Evolutionary conservation across 1,140 invertebrate species (phyloP).

Genomic region (Psilanteris sp.): DNA sequence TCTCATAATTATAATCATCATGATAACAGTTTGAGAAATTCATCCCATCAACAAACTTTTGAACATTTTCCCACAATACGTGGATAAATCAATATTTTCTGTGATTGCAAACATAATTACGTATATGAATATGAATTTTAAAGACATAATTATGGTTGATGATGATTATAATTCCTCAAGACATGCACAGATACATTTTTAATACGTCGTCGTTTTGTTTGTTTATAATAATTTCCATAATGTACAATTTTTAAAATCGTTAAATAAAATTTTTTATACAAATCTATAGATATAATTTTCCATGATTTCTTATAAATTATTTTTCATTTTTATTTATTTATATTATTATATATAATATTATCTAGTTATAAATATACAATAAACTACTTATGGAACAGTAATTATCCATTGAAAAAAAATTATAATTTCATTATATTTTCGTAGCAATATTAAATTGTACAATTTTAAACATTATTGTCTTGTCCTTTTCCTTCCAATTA

Average conservation of each 20-base stretch:
- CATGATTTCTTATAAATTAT: too few species aligned
- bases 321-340: too few species aligned
- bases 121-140: slow-evolving; percentile 14
- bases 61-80: slow-evolving; percentile 87
- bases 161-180: slow-evolving; percentile 10
- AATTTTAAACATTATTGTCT: too few species aligned
- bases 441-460: too few species aligned
- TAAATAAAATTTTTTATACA: slow-evolving; percentile 55
- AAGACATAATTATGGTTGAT: not conserved
- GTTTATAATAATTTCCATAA: slow-evolving; percentile 40
- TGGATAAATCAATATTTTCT: slow-evolving; percentile 72
- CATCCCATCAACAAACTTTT: slow-evolving; percentile 81
- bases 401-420: too few species aligned
- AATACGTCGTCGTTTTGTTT: slow-evolving; percentile 22
- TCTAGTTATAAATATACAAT: too few species aligned
- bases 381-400: too few species aligned
- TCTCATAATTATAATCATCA: slow-evolving; percentile 72
- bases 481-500: too few species aligned
- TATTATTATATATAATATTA: too few species aligned
- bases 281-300: too few species aligned
- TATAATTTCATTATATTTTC: too few species aligned
- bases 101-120: slow-evolving; percentile 63
- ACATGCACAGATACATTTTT: slow-evolving; percentile 7
- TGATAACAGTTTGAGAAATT: slow-evolving; percentile 75
- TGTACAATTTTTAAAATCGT: slow-evolving; percentile 51